Conservation (phyloP, 2,888 invertebrate species). For the Leucania comma region DNA sequence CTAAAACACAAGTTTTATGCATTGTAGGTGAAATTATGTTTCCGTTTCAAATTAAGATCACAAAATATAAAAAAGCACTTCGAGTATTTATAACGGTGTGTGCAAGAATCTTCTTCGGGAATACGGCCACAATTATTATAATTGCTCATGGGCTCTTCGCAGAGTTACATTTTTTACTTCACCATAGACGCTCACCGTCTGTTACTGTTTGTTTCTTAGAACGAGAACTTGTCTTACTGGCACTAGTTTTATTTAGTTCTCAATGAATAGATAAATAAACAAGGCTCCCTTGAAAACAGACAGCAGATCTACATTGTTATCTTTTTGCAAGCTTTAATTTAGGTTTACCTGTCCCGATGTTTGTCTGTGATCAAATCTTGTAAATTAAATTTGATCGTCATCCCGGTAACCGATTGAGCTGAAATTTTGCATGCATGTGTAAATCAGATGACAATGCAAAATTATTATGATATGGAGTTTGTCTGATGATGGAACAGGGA, state of each 20-base stretch:
- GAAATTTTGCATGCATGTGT: too few relatives aligned
- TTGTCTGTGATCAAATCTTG: too few relatives aligned
- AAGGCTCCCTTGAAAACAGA: background rate
- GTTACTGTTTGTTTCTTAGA: constrained; percentile 30
- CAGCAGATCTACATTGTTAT: constrained; percentile 4
- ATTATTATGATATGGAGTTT: too few relatives aligned
- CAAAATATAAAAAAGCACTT: constrained; percentile 27
- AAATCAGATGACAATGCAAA: too few relatives aligned
- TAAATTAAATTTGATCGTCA: too few relatives aligned
- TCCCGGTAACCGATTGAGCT: too few relatives aligned
- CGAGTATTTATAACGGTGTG: constrained; percentile 19
- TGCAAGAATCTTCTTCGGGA: constrained; percentile 26
- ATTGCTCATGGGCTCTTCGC: constrained; percentile 24
- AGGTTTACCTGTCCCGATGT: too few relatives aligned
- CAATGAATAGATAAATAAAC: constrained; percentile 4
- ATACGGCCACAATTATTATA: constrained; percentile 40
- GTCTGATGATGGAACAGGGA: too few relatives aligned
- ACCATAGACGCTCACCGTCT: constrained; percentile 8
- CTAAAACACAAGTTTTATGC: constrained; percentile 29
- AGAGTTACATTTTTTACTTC: constrained; percentile 35
- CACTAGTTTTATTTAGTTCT: constrained; percentile 10
- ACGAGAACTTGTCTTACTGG: constrained; percentile 11
- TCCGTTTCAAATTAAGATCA: constrained; percentile 32
- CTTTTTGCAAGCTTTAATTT: background rate
- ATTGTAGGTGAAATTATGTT: constrained; percentile 20